phyloP scores from a whole-genome alignment of 1,140 invertebrate species.

The Artemia franciscana region DNA sequence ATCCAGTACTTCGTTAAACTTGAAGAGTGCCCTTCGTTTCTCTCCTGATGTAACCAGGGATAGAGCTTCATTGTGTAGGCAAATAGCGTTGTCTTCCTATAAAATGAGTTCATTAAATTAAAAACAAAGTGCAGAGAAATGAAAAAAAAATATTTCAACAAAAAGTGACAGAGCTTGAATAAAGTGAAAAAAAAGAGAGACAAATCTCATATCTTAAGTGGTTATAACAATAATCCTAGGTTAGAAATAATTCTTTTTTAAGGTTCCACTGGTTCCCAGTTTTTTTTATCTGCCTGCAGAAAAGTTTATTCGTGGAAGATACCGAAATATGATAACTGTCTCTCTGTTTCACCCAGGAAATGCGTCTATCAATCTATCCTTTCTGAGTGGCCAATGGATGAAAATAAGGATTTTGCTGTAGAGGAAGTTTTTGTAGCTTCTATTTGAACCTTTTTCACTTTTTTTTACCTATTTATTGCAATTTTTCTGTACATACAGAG shows the following conservation, averaged over 20 bases:
- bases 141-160: neutral
- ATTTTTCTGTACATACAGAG: too few relatives aligned
- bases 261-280: neutral
- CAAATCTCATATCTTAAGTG: neutral
- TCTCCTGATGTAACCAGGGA: neutral
- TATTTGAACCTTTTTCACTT: too few relatives aligned
- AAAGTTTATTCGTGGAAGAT: too few relatives aligned
- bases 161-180: neutral
- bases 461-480: too few relatives aligned
- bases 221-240: neutral
- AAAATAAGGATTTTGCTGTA: too few relatives aligned
- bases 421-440: too few relatives aligned
- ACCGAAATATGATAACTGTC: too few relatives aligned
- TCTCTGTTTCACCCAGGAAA: too few relatives aligned
- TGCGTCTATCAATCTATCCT: too few relatives aligned
- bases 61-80: neutral
- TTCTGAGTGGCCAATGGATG: too few relatives aligned
- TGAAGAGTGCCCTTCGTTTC: neutral
- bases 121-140: neutral
- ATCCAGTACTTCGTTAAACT: neutral
- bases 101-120: neutral
- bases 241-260: neutral
- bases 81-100: neutral
- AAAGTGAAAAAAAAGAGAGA: neutral
- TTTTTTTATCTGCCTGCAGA: too few relatives aligned